Evolutionary conservation across 2,888 invertebrate species (phyloP).

Genomic region (Pyrgus malvae): DNA sequence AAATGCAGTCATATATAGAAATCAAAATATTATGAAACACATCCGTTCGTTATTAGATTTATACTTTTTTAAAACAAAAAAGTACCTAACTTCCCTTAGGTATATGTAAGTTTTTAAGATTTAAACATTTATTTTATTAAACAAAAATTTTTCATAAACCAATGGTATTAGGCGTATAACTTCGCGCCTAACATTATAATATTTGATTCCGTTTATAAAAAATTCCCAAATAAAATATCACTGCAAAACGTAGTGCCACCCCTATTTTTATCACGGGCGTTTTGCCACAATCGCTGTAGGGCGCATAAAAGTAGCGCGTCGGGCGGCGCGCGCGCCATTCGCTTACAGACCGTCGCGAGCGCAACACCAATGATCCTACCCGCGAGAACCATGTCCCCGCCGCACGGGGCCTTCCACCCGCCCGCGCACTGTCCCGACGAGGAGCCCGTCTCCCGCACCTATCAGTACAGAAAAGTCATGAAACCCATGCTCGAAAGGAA

Average conservation of each 20-base stretch:
- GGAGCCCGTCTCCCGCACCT: slow-evolving; percentile 91
- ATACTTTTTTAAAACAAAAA: no score
- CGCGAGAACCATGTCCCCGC: slow-evolving; percentile 76
- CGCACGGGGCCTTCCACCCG: slow-evolving; percentile 77
- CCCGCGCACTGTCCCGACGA: slow-evolving; percentile 71
- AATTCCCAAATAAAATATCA: neutral
- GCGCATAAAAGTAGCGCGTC: slow-evolving; percentile 71
- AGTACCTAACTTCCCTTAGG: no score
- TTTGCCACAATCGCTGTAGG: slow-evolving; percentile 79
- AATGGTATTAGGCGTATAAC: no score
- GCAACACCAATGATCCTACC: slow-evolving; percentile 74
- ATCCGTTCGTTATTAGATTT: no score
- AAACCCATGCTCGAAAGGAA: slow-evolving; percentile 95
- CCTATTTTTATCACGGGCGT: slow-evolving; percentile 79
- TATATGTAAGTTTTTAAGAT: no score
- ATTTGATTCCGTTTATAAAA: neutral
- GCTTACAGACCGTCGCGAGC: slow-evolving; percentile 73
- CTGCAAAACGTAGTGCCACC: slow-evolving; percentile 52
- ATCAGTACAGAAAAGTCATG: slow-evolving; percentile 96
- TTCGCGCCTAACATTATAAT: no score
- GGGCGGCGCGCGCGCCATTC: slow-evolving; percentile 75
- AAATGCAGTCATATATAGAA: no score
- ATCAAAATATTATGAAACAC: no score
- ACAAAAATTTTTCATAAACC: no score
- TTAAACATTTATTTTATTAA: no score